Base-by-base conservation (phyloP, 1,140 invertebrate genomes). In the Geopemphigus sp. region DNA sequence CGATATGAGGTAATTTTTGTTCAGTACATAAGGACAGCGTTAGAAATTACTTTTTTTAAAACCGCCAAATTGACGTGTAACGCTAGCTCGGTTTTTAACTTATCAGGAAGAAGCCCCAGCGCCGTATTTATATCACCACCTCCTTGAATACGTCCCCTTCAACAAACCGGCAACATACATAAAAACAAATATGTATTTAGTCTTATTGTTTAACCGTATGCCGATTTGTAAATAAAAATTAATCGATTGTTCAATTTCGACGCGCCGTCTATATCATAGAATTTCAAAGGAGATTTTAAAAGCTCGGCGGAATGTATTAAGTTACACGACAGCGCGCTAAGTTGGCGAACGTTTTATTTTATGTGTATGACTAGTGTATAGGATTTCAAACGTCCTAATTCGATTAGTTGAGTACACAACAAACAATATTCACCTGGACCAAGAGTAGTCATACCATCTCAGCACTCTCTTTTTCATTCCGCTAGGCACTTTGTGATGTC, bases 401-500 rank as follows among this genome's bases (percentile, higher is more conserved):
- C 72, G 57, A 76, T 76, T 76, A 76, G 72, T 39, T 59, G 14
- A 2, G 54, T 57, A 76, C 1, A 76, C 54, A 59, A 76, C 19
- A 45, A 22, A 47, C 14, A 26, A 76, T 72, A 74, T 82, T 84
- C 84, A 90, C 90, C 90, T 90, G 1, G 95, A 97, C 96, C 96
- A 98, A 4, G 95, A 96, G 85, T 98, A 98, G 86, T 98, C 96
- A 85, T 98, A 98, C 96, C 96, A 98, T 14, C 96, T 89, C 24
- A 98, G 90, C 10, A 98, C 96, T 29, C 96, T 87, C 45, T 94
- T 88, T 85, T 98, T 97, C 93, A 98, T 96, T 12, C 94, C 94
- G 29, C 93, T 91, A 1, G 96, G 96, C 10, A 98, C 96, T 87
- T 97, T 98, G 86, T 98, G 96, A 85, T 97, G 95, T 83, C 95